Evolutionary conservation across 2,113 vertebrate species (phyloP).

Genomic region (Takifugu bimaculatus): DNA sequence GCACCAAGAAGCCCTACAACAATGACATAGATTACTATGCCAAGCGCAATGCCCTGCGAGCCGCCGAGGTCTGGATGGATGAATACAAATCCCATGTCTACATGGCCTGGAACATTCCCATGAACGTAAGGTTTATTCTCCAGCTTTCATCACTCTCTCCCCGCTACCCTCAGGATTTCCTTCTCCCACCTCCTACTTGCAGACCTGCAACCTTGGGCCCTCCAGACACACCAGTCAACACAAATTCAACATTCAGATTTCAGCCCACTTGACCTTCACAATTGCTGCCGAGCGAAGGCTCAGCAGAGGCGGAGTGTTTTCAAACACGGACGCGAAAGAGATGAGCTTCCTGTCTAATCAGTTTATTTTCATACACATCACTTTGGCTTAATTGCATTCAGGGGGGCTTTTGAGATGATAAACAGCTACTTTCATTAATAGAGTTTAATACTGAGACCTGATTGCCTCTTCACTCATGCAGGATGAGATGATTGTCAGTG

Average conservation of each 20-base stretch:
- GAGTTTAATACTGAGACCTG: conserved; percentile 50
- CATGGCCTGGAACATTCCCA: conserved; percentile 99
- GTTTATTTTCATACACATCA: conserved; percentile 48
- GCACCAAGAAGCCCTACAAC: conserved; percentile 98
- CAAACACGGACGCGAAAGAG: conserved; percentile 28
- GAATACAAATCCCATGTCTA: conserved; percentile 97
- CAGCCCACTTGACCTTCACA: conserved; percentile 62
- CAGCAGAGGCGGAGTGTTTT: conserved; percentile 8
- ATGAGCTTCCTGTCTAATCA: conserved; percentile 45
- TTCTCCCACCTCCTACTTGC: neutral
- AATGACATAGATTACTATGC: conserved; percentile 98
- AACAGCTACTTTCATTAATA: conserved; percentile 56
- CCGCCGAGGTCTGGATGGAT: conserved; percentile 98
- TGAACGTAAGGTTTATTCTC: conserved; percentile 82
- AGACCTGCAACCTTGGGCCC: conserved; percentile 18
- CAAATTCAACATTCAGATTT: conserved; percentile 61
- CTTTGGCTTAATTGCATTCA: conserved; percentile 64
- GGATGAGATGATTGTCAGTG: conserved; percentile 41
- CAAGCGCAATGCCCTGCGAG: conserved; percentile 91
- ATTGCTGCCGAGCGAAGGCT: conserved; percentile 14
- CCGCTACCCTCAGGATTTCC: neutral
- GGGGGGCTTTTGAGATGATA: conserved; percentile 57
- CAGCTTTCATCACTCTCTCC: neutral
- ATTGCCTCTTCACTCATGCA: conserved; percentile 41
- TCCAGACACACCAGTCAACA: conserved; percentile 37